Evolutionary conservation across 2,113 vertebrate genomes (phyloP).

Genomic region (Chaetops frenatus): DNA sequence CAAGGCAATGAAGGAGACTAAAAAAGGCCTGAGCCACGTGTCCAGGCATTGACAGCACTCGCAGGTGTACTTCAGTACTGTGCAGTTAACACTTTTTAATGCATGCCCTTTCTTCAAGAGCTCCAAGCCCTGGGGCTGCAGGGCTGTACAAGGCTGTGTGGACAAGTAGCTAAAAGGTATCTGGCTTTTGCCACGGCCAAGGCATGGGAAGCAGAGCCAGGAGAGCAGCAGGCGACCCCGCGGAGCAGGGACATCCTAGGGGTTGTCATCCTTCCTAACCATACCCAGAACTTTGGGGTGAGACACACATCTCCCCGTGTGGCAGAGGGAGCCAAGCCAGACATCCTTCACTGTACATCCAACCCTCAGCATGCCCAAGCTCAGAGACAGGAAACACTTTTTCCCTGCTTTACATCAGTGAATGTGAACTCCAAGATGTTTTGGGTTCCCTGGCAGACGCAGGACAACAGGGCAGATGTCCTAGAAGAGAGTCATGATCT

Average conservation of each 20-base stretch:
- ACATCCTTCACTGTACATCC: not conserved
- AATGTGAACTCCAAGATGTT: not conserved
- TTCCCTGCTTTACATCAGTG: not conserved
- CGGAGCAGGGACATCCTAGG: not conserved
- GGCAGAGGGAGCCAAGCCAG: not conserved
- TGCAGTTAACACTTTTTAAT: not conserved
- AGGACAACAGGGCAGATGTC: not conserved
- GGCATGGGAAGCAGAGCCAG: not conserved
- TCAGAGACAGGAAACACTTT: not conserved
- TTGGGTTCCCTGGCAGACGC: not conserved
- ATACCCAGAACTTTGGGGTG: not conserved
- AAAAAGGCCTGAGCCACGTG: not conserved
- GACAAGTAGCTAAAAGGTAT: not conserved
- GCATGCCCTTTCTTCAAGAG: not conserved
- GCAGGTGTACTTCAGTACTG: not conserved
- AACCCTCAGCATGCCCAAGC: not conserved
- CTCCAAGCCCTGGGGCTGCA: not conserved
- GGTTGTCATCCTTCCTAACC: not conserved
- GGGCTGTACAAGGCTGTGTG: not conserved
- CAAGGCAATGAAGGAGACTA: not conserved
- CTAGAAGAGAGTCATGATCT: not conserved
- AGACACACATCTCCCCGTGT: not conserved
- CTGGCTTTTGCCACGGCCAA: not conserved
- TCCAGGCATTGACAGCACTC: not conserved
- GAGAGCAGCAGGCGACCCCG: not conserved